A percentile compares a stretch with the other conserved stretches of the same genome.
Evolutionary conservation across 2,888 invertebrate genomes (phyloP).

Genomic region (Caenorhabditis sp.): DNA sequence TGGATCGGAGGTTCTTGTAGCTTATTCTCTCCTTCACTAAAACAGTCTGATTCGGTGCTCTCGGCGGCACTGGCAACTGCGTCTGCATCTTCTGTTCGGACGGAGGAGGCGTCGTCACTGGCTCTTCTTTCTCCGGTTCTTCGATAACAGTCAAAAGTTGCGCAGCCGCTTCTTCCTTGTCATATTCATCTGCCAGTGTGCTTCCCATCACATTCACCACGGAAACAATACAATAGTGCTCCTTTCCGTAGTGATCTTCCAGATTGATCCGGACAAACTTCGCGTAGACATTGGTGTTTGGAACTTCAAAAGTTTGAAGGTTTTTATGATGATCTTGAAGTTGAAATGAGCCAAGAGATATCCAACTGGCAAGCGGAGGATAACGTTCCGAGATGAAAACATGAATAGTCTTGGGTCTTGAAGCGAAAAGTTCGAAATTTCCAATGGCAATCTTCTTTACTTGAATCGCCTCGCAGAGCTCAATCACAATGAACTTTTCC

Average conservation of each 20-base stretch:
- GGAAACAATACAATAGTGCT: constrained; percentile 98
- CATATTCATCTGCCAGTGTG: constrained; percentile 86
- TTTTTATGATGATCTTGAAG: constrained; percentile 66
- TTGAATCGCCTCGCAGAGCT: constrained; percentile 97
- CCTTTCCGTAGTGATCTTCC: constrained; percentile 94
- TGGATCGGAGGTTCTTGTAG: constrained; percentile 12
- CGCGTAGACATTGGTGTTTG: constrained; percentile 88
- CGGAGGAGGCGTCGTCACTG: constrained; percentile 46
- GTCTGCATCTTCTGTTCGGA: constrained; percentile 54
- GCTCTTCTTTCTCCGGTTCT: constrained; percentile 26
- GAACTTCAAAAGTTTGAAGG: constrained; percentile 77
- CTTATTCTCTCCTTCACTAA: constrained; percentile 15
- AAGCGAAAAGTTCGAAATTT: constrained; percentile 98
- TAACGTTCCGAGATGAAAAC: constrained; percentile 91
- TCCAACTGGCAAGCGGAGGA: constrained; percentile 85
- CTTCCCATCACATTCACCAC: constrained; percentile 95
- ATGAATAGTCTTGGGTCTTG: constrained; percentile 88
- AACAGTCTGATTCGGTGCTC: constrained; percentile 16
- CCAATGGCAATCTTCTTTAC: constrained; percentile 92
- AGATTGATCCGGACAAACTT: constrained; percentile 92
- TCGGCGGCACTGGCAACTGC: constrained; percentile 51
- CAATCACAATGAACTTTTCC: constrained; percentile 89
- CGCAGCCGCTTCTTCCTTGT: constrained; percentile 74
- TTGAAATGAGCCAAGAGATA: constrained; percentile 54
- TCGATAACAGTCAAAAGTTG: constrained; percentile 46